phyloP scores from a whole-genome alignment of 2,797 vertebrate species.

The Sebastes dallii region DNA sequence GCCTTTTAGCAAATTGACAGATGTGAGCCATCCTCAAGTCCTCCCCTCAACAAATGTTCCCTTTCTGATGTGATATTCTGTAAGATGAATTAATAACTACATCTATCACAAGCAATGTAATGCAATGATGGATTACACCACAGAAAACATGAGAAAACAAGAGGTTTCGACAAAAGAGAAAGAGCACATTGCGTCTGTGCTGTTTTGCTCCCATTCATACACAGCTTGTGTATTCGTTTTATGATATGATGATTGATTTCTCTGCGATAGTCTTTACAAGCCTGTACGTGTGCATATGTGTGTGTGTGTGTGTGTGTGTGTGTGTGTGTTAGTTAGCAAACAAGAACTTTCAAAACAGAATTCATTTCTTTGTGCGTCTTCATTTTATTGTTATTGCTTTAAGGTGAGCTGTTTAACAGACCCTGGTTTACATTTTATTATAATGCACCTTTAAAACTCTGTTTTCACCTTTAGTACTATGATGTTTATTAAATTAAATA shows the following conservation, averaged over 20 bases:
- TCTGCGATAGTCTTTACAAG: neutral
- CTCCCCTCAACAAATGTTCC: neutral
- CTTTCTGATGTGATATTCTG: neutral
- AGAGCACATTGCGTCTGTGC: neutral
- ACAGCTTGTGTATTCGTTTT: neutral
- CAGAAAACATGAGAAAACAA: neutral
- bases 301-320: neutral
- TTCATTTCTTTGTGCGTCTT: neutral
- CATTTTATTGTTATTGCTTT: neutral
- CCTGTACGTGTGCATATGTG: neutral
- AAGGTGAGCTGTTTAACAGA: neutral
- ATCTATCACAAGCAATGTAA: neutral
- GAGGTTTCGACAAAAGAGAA: neutral
- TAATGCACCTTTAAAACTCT: neutral
- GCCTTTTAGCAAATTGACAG: neutral
- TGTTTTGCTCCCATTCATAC: neutral
- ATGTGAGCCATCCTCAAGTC: neutral
- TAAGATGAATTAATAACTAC: neutral
- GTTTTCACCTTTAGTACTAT: neutral
- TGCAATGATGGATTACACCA: neutral
- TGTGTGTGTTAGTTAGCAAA: neutral
- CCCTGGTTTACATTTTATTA: neutral
- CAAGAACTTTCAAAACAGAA: neutral
- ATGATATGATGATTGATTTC: neutral
- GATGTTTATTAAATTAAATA: neutral